Percentiles rank a stretch among this genome's conserved stretches.
These are phyloP conservation scores for Ochotona curzoniae DNA, from an alignment of 2,113 vertebrate genomes.

Conservation along the genomic window DNA sequence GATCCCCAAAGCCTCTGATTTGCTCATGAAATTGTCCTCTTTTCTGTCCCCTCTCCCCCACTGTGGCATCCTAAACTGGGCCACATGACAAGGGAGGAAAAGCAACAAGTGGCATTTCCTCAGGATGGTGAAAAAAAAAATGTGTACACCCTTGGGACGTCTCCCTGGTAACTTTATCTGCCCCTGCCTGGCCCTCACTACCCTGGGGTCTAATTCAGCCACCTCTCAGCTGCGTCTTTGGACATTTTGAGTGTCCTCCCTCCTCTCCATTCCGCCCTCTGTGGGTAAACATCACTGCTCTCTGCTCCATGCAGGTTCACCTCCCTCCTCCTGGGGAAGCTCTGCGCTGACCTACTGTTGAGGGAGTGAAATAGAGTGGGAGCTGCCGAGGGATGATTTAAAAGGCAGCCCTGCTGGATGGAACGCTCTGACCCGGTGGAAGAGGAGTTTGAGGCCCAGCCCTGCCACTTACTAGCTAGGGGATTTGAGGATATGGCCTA, in stretches of 20 bases:
- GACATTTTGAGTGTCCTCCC: conserved; percentile 51
- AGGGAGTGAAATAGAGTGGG: neutral
- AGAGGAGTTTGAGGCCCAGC: accelerated
- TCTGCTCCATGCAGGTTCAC: neutral
- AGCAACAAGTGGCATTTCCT: conserved; percentile 34
- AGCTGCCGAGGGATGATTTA: neutral
- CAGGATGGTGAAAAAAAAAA: conserved; percentile 30
- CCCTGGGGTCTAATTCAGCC: conserved; percentile 19
- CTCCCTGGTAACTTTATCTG: conserved; percentile 70
- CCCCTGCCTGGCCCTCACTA: accelerated
- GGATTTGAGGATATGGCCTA: neutral
- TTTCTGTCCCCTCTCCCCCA: conserved; percentile 10
- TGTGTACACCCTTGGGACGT: neutral
- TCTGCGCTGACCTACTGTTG: neutral
- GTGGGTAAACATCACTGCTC: neutral
- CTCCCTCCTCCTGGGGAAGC: neutral
- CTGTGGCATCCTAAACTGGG: conserved; percentile 4
- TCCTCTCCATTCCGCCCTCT: neutral
- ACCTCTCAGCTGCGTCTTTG: neutral
- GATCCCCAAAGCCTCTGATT: conserved; percentile 42
- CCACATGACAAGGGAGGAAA: neutral
- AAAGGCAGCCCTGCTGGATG: neutral
- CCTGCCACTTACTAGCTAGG: neutral
- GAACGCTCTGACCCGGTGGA: neutral
- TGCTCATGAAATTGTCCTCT: conserved; percentile 56